Base-by-base conservation (phyloP, 2,113 vertebrate species). In the Hystrix brachyura region DNA sequence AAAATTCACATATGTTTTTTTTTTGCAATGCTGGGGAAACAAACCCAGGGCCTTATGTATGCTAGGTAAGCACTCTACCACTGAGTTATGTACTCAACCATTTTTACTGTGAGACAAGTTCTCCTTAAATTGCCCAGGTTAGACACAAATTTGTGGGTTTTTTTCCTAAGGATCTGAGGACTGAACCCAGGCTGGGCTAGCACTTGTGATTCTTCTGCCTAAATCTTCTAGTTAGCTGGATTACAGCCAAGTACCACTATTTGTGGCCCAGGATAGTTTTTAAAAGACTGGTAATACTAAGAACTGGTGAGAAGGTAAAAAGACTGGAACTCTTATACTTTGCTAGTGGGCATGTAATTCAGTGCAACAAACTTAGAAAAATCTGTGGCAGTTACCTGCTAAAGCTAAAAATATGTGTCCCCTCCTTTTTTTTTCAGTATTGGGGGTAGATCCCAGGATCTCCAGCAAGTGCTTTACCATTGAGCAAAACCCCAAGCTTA, bases 311-410 rank as follows among this genome's bases (percentile, higher is more conserved):
- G 38, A 32, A 76, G 38, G 55, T 74, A 89, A 6, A 84, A 62
- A 46, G 7, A 60, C 38, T 72, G 46, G 23, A 74, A 95, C n/a
- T 87, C 14, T 48, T 13, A 81, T 82, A 80, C 25, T n/a, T 91
- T 74, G 25, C 76, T 65, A 60, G 62, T 74, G 34, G 51, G 34
- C 15, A 21, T 85, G 21, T 87, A 84, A 87, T 93, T 72, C 55
- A 59, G 43, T 55, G 62, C 15, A 69, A 88, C 43, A 10, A 88
- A 80, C 69, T 80, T 80, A 71, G 82, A 81, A 93, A 95, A 91
- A 78, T 80, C 43, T 87, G 38, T 62, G 21, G 15, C 18, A 62
- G 15, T 82, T 85, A 90, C 60, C 32, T 87, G 83, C 48, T 76
- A 84, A 84, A 95, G 27, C 32, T 43, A 92, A 86, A 71, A 18